phyloP scores from a whole-genome alignment of 2,113 vertebrate genomes.

The Oreocharis arfaki region DNA sequence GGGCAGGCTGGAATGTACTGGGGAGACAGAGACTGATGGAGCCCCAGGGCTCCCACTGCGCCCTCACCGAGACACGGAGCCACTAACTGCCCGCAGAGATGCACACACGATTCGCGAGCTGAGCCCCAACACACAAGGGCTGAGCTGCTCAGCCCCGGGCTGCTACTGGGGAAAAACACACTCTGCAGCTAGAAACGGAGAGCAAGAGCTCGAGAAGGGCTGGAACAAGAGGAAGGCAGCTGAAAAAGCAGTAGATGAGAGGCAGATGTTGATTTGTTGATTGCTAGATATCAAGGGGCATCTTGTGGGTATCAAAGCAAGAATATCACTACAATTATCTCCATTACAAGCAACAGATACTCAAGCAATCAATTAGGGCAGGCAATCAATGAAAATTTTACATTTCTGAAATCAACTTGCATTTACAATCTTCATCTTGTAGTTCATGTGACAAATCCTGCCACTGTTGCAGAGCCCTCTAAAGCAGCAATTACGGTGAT shows the following conservation, averaged over 20 bases:
- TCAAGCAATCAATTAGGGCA: neutral
- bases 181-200: neutral
- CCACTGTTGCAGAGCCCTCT: neutral
- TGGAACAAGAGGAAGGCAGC: neutral
- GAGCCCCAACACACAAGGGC: neutral
- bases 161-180: neutral
- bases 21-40: neutral
- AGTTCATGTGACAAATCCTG: neutral
- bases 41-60: neutral
- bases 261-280: neutral
- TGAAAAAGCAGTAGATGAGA: neutral
- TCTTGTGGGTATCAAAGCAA: constrained; percentile 16
- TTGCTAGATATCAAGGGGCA: neutral
- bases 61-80: neutral
- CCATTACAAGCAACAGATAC: neutral
- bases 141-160: neutral
- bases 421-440: neutral
- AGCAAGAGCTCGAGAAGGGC: neutral
- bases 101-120: neutral
- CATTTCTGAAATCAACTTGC: neutral
- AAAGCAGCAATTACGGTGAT: neutral
- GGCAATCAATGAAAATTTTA: neutral
- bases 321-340: neutral
- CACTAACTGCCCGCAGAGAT: neutral
- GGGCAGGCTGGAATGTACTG: neutral